These are phyloP conservation scores for Lepisosteus osseus DNA, from an alignment of 2,113 vertebrate genomes.

Conservation along the genomic window DNA sequence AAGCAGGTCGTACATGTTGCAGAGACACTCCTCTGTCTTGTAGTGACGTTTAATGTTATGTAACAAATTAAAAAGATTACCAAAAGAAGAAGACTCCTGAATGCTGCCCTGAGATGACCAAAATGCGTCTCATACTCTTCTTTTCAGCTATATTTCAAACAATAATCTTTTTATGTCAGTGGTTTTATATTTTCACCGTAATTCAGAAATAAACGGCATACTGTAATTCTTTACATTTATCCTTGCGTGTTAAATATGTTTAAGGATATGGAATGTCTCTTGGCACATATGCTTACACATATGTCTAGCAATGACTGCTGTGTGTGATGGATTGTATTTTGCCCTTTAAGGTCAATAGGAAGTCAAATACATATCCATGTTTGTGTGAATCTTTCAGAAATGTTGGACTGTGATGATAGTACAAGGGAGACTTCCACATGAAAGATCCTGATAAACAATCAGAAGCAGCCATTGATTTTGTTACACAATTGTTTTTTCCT, in stretches of 20 bases:
- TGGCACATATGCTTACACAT: background rate
- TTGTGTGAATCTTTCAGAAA: background rate
- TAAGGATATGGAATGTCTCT: background rate
- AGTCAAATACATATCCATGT: background rate
- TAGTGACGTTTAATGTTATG: too few species aligned
- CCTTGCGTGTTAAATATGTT: too few species aligned
- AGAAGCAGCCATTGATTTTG: background rate
- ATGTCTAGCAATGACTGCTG: background rate
- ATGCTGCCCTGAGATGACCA: too few species aligned
- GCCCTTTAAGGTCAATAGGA: background rate
- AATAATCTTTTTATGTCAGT: too few species aligned
- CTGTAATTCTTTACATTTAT: too few species aligned
- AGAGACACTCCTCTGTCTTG: too few species aligned
- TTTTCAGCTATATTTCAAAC: background rate
- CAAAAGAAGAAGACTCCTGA: too few species aligned
- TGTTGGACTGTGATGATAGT: background rate
- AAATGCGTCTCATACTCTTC: too few species aligned
- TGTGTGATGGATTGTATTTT: background rate
- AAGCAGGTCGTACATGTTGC: too few species aligned
- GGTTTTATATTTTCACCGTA: too few species aligned
- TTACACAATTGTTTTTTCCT: background rate
- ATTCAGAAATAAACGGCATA: too few species aligned
- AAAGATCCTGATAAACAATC: background rate
- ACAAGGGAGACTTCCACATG: background rate
- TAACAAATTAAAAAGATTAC: too few species aligned